These are phyloP conservation scores for Tiliacea citrago DNA, from an alignment of 2,888 invertebrate species.

Conservation along the genomic window DNA sequence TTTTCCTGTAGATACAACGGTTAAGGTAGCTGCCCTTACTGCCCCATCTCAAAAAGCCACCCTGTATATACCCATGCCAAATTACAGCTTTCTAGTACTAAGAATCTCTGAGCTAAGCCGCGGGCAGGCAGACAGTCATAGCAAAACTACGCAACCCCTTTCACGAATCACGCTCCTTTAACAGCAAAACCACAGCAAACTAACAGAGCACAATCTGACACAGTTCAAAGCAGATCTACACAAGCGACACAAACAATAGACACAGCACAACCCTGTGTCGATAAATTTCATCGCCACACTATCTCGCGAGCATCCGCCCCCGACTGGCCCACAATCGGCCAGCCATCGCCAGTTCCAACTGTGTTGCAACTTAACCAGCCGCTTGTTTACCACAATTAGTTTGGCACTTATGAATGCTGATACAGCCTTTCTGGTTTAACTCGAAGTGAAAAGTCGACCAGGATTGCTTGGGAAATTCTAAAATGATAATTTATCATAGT, in stretches of 20 bases:
- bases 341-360: slow-evolving; percentile 35
- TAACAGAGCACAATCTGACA: background rate
- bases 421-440: background rate
- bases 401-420: slow-evolving; percentile 18
- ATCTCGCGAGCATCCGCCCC: slow-evolving; percentile 56
- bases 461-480: no score
- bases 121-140: no score
- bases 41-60: no score
- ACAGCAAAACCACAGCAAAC: background rate
- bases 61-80: no score
- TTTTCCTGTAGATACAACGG: no score
- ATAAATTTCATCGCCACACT: slow-evolving; percentile 53
- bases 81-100: no score
- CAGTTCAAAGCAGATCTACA: slow-evolving; percentile 34
- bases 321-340: slow-evolving; percentile 42
- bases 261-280: slow-evolving; percentile 26
- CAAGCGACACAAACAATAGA: slow-evolving; percentile 30
- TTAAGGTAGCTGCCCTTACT: no score
- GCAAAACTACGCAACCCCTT: no score
- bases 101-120: no score
- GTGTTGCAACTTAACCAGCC: slow-evolving; percentile 14
- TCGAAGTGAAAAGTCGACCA: slow-evolving; percentile 10
- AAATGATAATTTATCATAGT: no score
- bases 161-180: background rate
- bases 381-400: slow-evolving; percentile 37